Evolutionary conservation across 1,140 invertebrate genomes (phyloP).

Genomic region (Tetragnatha versicolor): DNA sequence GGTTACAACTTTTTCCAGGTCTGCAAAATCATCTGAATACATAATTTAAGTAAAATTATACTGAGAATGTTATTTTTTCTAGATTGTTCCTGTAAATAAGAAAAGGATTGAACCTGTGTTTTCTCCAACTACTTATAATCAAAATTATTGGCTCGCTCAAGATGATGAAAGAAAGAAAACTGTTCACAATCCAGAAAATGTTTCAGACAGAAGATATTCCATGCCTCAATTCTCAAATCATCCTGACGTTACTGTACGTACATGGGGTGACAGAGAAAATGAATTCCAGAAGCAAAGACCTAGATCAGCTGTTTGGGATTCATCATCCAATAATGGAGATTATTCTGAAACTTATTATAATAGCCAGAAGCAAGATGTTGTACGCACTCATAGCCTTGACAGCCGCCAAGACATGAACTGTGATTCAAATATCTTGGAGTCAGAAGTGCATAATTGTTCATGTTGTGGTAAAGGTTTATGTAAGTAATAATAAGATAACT

Average conservation of each 20-base stretch:
- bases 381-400: conserved; percentile 28
- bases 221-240: conserved; percentile 26
- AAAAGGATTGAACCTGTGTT: conserved; percentile 28
- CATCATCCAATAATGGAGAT: not conserved
- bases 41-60: too few relatives aligned
- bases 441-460: conserved; percentile 32
- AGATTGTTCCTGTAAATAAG: conserved; percentile 11
- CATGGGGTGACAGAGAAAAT: conserved; percentile 41
- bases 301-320: conserved; percentile 22
- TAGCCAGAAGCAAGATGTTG: conserved; percentile 12
- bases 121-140: conserved; percentile 22
- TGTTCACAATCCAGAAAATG: not conserved
- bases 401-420: not conserved
- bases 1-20: too few relatives aligned
- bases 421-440: conserved; percentile 22
- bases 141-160: conserved; percentile 40
- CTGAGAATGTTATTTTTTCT: too few relatives aligned
- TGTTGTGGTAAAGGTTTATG: conserved; percentile 34
- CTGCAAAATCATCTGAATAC: too few relatives aligned
- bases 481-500: conserved; percentile 30
- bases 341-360: not conserved
- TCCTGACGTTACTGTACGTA: conserved; percentile 42
- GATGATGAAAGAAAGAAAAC: conserved; percentile 9
- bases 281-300: conserved; percentile 34
- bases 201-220: conserved; percentile 26